Evolutionary conservation across 2,888 invertebrate species (phyloP), one percentile per base, ranked within the genome.

Genomic region (Tenthredo livida): DNA sequence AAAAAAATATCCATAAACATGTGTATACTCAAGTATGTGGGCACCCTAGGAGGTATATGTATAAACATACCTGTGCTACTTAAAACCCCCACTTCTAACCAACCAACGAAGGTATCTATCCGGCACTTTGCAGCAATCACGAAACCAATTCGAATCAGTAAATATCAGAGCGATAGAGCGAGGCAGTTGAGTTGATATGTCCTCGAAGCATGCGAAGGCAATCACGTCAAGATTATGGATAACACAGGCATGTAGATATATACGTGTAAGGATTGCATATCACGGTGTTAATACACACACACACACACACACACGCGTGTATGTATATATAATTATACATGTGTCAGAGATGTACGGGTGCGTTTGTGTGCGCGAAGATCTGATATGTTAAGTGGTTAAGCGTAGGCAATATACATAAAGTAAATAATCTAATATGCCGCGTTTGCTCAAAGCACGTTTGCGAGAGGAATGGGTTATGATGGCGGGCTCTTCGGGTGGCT

Each of bases 111-210:
- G 37, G 82, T 67, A 83, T 88, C 89, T 87, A 86, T 85, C 87
- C 85, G 86, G 88, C 89, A 91, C 91, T 92, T 91, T 89, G 89
- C 89, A 88, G 91, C 90, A 92, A 90, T 90, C 90, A 91, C 90
- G 91, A 91, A 92, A 91, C 90, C 92, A 92, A 92, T 92, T 92
- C 91, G 90, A 91, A 92, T 91, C 90, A 90, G 91, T 91, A 92
- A 92, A 91, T 91, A 92, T 90, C 88, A 87, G 87, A 87, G 88
- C 67, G 72, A 73, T 73, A 43, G 82, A 65, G 80, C 12, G 29
- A 80, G 43, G 78, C 75, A 73, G 85, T 87, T 86, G 87, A 87
- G 86, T 87, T 86, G 88, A 88, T 92, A 93, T 92, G 91, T 92
- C 92, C 91, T 92, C 89, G 88, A 89, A 92, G 90, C 93, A 93